Evolutionary conservation across 1,140 invertebrate genomes (phyloP).

Genomic region (Nomia melanderi): DNA sequence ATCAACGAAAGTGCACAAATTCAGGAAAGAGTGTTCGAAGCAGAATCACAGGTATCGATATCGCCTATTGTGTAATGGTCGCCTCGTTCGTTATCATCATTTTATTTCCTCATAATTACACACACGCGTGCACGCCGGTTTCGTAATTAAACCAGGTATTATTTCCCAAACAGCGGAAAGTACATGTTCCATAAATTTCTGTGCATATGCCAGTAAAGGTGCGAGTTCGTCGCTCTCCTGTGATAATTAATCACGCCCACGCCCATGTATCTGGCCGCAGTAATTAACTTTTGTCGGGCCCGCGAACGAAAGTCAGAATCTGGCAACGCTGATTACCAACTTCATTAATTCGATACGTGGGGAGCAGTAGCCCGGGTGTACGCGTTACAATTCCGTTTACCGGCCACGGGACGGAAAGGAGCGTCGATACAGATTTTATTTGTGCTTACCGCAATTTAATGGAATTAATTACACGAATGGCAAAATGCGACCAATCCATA

Average conservation of each 20-base stretch:
- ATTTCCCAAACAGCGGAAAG: slow-evolving; percentile 43
- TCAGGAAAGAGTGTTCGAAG: no score
- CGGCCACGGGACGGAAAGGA: neutral
- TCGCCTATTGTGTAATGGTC: slow-evolving; percentile 13
- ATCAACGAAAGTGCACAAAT: no score
- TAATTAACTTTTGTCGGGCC: slow-evolving; percentile 54
- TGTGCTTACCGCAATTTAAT: slow-evolving; percentile 39
- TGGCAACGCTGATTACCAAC: slow-evolving; percentile 51
- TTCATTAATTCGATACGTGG: slow-evolving; percentile 54
- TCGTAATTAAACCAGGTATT: slow-evolving; percentile 52
- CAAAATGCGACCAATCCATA: slow-evolving; percentile 38
- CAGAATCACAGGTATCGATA: neutral
- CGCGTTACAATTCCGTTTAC: slow-evolving; percentile 10
- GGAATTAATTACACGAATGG: slow-evolving; percentile 48
- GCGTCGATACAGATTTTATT: slow-evolving; percentile 39
- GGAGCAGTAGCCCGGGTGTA: neutral
- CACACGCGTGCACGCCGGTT: neutral
- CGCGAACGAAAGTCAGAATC: slow-evolving; percentile 52
- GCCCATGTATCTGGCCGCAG: slow-evolving; percentile 47
- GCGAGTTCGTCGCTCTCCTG: slow-evolving; percentile 37
- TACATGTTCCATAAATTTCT: slow-evolving; percentile 55
- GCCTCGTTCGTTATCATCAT: slow-evolving; percentile 37
- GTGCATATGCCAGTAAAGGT: slow-evolving; percentile 50
- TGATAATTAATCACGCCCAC: slow-evolving; percentile 53
- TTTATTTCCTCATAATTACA: slow-evolving; percentile 47